Conservation (phyloP, 2,113 vertebrate genomes). For the Nycticebus coucang region DNA sequence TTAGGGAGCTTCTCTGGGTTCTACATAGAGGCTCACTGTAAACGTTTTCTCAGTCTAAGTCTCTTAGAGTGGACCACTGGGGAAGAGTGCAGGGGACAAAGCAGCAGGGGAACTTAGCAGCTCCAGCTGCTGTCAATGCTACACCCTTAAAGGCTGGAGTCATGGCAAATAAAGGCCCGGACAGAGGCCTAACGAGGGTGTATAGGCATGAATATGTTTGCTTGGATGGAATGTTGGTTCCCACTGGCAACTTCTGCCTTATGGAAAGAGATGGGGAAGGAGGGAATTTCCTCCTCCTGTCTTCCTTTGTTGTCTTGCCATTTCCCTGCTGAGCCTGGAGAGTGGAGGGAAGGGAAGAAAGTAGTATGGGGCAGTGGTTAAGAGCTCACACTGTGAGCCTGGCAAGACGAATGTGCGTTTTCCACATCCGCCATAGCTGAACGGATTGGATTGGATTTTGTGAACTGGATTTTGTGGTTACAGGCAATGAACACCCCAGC, state of each 20-base stretch:
- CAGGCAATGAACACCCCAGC: neutral
- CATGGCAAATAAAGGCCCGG: neutral
- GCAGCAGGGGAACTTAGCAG: neutral
- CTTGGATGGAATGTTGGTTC: neutral
- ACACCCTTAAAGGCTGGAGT: neutral
- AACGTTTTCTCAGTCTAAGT: slow-evolving; percentile 15
- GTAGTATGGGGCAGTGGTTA: neutral
- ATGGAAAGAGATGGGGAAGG: neutral
- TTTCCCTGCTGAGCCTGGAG: neutral
- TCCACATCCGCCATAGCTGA: neutral
- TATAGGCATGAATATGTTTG: neutral
- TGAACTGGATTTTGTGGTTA: neutral
- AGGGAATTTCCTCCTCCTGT: neutral
- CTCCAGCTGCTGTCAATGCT: neutral
- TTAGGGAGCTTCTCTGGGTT: slow-evolving; percentile 35
- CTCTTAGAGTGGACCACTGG: neutral
- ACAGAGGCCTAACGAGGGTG: neutral
- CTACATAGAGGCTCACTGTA: slow-evolving; percentile 15
- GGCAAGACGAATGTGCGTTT: neutral
- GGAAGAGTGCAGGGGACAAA: neutral
- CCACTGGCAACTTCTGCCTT: neutral
- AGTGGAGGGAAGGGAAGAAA: neutral
- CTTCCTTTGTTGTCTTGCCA: neutral
- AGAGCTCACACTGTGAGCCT: neutral
- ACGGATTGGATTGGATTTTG: too few species aligned